Base-by-base conservation (phyloP, 2,888 invertebrate species). In the Drosophila lacicola region DNA sequence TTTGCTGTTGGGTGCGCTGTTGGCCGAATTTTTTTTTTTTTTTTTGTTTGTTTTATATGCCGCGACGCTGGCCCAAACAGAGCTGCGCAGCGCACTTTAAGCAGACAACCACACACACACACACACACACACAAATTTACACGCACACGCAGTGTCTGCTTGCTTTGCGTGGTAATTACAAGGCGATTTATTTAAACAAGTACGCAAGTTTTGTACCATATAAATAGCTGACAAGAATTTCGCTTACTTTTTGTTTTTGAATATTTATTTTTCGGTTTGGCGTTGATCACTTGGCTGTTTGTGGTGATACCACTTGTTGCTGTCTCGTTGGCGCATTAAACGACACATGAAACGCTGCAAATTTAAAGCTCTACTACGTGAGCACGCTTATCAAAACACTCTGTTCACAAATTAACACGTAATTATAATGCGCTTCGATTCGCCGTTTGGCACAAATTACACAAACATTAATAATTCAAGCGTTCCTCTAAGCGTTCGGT, bases 41-140 rank as follows among this genome's bases (percentile, higher is more conserved):
- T 78, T 88, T 80, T 89, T 83, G 87, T 88, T 83, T 88, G 89
- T 84, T 84, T 84, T 76, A 64, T 71, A 88, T 54, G 67, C 79
- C 61, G 84, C 84, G 76, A 79, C 76, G 85, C 67, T 74, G 82
- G 76, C 76, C 75, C 63, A 75, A 76, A 85, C 72, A 60, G 56
- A 70, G 86, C 82, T 87, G 86, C 80, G 83, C 78, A 67, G 61
- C 80, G 56, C 58, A 80, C 86, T 82, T 71, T 54, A 49, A 63
- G 42, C 57, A 75, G 41, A 29, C 58, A 65, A 11, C 45, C 55
- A 42, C 11, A 10, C 56, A 33, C 21, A 54, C 39, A 56, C 34
- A 39, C 47, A 41, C 37, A 45, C 34, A 54, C 39, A 56, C 36
- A 33, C 44, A 60, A 21, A 63, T 8, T n/a, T 46, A 42, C 36